Evolutionary conservation across 1,140 invertebrate genomes (phyloP).

Genomic region (Caerostris extrusa): DNA sequence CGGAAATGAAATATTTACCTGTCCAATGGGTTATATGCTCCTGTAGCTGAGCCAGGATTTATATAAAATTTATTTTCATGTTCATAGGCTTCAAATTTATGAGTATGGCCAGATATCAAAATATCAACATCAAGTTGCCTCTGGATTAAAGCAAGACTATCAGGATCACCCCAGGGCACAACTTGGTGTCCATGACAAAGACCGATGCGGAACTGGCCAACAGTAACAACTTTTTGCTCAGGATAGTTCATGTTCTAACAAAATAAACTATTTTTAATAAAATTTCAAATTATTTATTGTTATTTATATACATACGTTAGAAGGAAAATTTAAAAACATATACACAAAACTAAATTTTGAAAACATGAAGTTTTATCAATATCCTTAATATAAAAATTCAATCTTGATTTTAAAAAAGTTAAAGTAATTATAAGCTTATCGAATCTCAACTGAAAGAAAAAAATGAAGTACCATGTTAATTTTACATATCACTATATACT

Average conservation of each 20-base stretch:
- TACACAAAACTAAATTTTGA: too few relatives aligned
- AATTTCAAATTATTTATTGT: too few relatives aligned
- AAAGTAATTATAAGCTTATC: too few relatives aligned
- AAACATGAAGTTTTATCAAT: too few relatives aligned
- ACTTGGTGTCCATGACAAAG: slow-evolving; percentile 97
- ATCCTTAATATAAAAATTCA: too few relatives aligned
- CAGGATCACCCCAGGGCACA: slow-evolving; percentile 98
- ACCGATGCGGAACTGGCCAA: slow-evolving; percentile 99
- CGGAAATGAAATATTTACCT: slow-evolving; percentile 84
- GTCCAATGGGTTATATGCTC: slow-evolving; percentile 96
- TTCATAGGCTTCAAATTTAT: slow-evolving; percentile 99
- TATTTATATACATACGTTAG: too few relatives aligned
- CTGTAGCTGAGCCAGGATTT: slow-evolving; percentile 99
- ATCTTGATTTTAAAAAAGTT: too few relatives aligned
- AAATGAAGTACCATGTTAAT: too few relatives aligned
- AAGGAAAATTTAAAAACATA: too few relatives aligned
- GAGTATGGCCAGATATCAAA: slow-evolving; percentile 98
- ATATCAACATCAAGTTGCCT: slow-evolving; percentile 99
- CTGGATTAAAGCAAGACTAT: slow-evolving; percentile 95
- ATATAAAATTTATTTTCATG: slow-evolving; percentile 99
- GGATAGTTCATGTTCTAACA: slow-evolving; percentile 96
- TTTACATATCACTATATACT: too few relatives aligned
- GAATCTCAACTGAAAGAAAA: too few relatives aligned
- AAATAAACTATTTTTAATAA: slow-evolving; percentile 76
- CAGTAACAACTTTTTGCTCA: slow-evolving; percentile 99